phyloP scores from a whole-genome alignment of 2,113 vertebrate genomes.

The Colaptes auratus region DNA sequence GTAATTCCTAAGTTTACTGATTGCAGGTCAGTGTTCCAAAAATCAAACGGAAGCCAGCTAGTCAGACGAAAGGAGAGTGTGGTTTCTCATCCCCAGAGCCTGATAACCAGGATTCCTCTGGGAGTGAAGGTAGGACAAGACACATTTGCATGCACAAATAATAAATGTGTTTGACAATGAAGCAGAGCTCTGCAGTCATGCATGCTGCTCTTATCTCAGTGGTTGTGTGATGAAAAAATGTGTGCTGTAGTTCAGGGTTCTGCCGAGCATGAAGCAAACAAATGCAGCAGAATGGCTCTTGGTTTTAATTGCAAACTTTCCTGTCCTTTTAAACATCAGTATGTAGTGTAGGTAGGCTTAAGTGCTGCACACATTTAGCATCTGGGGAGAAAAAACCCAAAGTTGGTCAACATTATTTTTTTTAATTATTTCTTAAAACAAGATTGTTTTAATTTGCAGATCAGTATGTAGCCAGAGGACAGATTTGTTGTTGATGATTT shows the following conservation, averaged over 20 bases:
- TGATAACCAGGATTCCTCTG: conserved; percentile 94
- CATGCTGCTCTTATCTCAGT: background rate
- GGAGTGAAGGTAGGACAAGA: conserved; percentile 87
- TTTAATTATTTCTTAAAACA: background rate
- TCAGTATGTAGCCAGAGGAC: background rate
- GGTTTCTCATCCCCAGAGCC: conserved; percentile 95
- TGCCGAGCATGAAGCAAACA: background rate
- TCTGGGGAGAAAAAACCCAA: rapidly evolving
- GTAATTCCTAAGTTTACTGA: background rate
- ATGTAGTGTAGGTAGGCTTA: background rate
- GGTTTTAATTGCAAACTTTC: background rate
- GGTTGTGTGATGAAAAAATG: background rate
- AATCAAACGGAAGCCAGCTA: conserved; percentile 88
- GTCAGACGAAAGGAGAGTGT: conserved; percentile 87
- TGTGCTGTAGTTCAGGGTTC: background rate
- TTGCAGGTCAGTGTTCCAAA: conserved; percentile 92
- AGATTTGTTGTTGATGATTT: background rate
- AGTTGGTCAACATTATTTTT: background rate
- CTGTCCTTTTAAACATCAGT: background rate
- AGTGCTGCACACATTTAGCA: background rate
- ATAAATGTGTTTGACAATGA: background rate
- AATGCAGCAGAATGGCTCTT: background rate
- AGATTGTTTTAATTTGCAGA: background rate
- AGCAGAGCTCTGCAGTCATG: background rate
- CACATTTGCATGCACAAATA: background rate